phyloP scores from a whole-genome alignment of 2,797 vertebrate species.

The Orestias chungarensis region DNA sequence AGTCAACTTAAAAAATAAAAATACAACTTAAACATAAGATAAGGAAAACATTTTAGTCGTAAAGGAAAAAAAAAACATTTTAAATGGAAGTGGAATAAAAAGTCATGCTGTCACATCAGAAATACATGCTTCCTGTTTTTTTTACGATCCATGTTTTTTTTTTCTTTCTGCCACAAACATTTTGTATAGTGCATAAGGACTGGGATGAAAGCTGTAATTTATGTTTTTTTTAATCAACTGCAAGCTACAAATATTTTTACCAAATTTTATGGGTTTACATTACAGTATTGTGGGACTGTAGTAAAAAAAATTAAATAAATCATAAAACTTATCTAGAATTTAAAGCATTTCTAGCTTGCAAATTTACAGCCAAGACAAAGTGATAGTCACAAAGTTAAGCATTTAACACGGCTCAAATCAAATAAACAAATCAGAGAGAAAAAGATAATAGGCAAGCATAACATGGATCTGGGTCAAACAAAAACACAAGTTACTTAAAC shows the following conservation, averaged over 20 bases:
- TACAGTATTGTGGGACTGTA: background rate
- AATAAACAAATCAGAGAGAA: conserved; percentile 1
- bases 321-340: background rate
- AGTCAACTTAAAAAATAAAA: no score
- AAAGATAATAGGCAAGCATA: background rate
- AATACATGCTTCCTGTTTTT: no score
- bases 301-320: background rate
- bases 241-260: background rate
- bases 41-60: no score
- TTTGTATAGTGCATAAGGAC: background rate
- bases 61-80: no score
- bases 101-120: no score
- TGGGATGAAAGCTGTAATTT: background rate
- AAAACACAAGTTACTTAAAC: background rate
- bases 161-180: background rate
- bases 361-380: background rate
- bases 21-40: no score
- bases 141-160: background rate
- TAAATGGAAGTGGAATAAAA: no score
- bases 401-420: background rate
- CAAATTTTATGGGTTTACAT: background rate
- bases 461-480: background rate
- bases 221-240: no score
- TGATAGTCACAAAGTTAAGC: background rate
- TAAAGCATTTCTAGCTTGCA: background rate